phyloP scores from a whole-genome alignment of 2,888 invertebrate genomes.

The Microctonus aethiopoides region DNA sequence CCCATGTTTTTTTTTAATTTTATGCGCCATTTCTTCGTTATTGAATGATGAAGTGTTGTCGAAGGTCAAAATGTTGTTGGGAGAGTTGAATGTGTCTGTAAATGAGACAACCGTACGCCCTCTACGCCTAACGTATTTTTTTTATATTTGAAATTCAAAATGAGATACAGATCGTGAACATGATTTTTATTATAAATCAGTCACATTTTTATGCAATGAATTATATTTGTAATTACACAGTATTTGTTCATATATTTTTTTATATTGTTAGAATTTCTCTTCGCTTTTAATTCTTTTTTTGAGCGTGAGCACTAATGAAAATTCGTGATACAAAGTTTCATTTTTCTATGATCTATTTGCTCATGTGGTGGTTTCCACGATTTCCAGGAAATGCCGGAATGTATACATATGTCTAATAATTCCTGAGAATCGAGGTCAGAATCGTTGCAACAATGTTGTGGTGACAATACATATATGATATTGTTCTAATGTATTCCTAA shows the following conservation, averaged over 20 bases:
- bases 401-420: constrained; percentile 38
- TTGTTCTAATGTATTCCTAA: constrained; percentile 4
- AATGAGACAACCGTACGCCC: background rate
- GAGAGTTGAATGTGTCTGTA: background rate
- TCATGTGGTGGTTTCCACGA: constrained; percentile 46
- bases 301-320: background rate
- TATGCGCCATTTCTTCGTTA: background rate
- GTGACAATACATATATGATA: background rate
- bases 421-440: constrained; percentile 49
- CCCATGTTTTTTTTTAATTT: background rate
- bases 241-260: too few relatives aligned
- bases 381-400: constrained; percentile 41
- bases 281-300: background rate
- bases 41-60: background rate
- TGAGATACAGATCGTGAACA: background rate
- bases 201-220: background rate
- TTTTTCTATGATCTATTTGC: background rate
- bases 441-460: background rate
- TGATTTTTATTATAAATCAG: background rate
- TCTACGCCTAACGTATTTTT: too few relatives aligned
- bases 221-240: too few relatives aligned
- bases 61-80: background rate
- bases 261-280: too few relatives aligned
- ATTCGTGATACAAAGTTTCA: background rate
- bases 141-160: constrained; percentile 16